Evolutionary conservation across 2,888 invertebrate genomes (phyloP), one percentile per base, ranked within the genome.

Genomic region (Lepeophtheirus nordmannii): DNA sequence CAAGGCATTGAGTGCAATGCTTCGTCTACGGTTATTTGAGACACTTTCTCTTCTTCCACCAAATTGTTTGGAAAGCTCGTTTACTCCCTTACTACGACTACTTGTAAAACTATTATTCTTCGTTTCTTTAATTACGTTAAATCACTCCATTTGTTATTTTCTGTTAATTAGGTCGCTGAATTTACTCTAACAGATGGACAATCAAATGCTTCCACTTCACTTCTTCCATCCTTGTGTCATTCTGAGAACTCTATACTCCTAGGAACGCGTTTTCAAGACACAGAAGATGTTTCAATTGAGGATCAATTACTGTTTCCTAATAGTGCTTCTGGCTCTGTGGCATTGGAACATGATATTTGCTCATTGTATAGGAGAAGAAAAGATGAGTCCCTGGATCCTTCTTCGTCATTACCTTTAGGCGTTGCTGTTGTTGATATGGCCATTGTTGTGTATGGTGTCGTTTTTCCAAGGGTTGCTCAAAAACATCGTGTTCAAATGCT

Each of bases 401-500:
- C 87, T 40, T 30, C 7, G 2, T 88, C 89, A 7, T 80, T 93
- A 70, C 97, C 97, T 1, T 79, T 96, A 30, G 93, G 96, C 2
- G 93, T 96, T 10, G 90, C 93, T 11, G 94, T 97, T 22, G 91
- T 98, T 70, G 97, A 98, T 77, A 85, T 89, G 72, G 89, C 97
- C 0, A 91, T 97, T 0, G 79, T 84, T 17, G 79, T 97, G 2
- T 98, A 93, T 78, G 97, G 96, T 23, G 84, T 86, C 71, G 87
- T 97, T 69, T 98, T 97, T 76, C 89, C 93, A 0, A 82, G 88
- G 68, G 92, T 97, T 14, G 89, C 93, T 38, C 87, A 89, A 73
- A 98, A 97, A 74, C 97, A 98, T 77, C 84, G 94, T 73, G 82
- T 94, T 67, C 97, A 98, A 79, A 93, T 99, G 87, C 78, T 98